These are phyloP conservation scores for Magallana gigas DNA, from an alignment of 1,140 invertebrate species.

Conservation along the genomic window DNA sequence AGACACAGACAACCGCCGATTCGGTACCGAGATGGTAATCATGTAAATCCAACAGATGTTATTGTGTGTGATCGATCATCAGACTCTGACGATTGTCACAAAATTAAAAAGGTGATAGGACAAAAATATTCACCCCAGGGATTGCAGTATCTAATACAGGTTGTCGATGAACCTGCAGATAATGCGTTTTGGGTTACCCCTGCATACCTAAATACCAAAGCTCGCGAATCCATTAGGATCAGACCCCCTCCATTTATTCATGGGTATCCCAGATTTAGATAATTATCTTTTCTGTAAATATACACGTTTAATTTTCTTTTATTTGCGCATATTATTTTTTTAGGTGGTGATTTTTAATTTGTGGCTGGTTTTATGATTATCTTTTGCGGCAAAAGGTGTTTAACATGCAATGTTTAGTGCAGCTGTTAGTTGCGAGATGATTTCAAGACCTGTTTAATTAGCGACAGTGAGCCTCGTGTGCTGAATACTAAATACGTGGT, in stretches of 20 bases:
- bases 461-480: too few relatives aligned
- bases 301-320: too few relatives aligned
- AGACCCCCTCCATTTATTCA: slow-evolving; percentile 30
- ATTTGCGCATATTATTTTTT: too few relatives aligned
- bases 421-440: too few relatives aligned
- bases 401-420: too few relatives aligned
- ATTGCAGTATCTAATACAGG: slow-evolving; percentile 42
- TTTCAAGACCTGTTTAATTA: too few relatives aligned
- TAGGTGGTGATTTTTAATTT: too few relatives aligned
- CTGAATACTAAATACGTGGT: too few relatives aligned
- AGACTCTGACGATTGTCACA: slow-evolving; percentile 8
- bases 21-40: slow-evolving; percentile 18
- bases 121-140: neutral
- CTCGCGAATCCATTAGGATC: neutral
- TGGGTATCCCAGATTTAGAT: neutral
- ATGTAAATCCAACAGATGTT: neutral
- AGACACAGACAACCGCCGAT: neutral
- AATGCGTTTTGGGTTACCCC: slow-evolving; percentile 51
- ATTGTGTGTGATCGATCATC: neutral
- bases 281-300: too few relatives aligned
- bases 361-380: too few relatives aligned
- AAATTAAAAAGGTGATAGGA: neutral
- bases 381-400: too few relatives aligned
- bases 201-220: slow-evolving; percentile 39
- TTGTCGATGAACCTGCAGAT: slow-evolving; percentile 51